Conservation (phyloP, 2,888 invertebrate genomes). For the Coenonympha glycerion region DNA sequence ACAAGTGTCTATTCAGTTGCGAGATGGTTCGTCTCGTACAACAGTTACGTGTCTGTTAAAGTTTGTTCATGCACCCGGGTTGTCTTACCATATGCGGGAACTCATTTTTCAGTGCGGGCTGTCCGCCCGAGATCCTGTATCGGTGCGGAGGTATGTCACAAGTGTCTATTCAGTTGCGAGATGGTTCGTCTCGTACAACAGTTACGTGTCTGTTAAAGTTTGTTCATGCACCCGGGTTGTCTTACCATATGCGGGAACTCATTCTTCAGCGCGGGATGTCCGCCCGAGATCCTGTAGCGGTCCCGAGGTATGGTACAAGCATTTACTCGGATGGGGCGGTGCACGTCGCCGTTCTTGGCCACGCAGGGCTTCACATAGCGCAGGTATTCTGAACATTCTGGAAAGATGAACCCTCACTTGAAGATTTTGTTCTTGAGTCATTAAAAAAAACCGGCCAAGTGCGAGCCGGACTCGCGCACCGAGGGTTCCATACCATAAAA, state of each 20-base stretch:
- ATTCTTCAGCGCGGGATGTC: not conserved
- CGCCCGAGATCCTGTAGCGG: constrained; percentile 5
- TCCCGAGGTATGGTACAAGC: constrained; percentile 9
- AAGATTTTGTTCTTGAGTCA: too few species aligned
- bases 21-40: too few species aligned
- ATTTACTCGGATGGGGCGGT: not conserved
- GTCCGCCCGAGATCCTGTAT: constrained; percentile 3
- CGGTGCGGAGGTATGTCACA: constrained; percentile 6
- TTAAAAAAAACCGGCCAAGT: too few species aligned
- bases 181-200: too few species aligned
- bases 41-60: too few species aligned
- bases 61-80: not conserved
- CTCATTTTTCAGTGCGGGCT: not conserved
- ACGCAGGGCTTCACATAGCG: constrained; percentile 13
- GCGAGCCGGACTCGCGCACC: too few species aligned
- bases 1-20: constrained; percentile 13
- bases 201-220: too few species aligned
- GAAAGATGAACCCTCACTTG: not conserved
- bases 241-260: constrained; percentile 30
- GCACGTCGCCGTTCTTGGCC: not conserved
- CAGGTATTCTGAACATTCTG: constrained; percentile 18
- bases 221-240: constrained; percentile 23
- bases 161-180: too few species aligned
- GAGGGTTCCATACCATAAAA: too few species aligned
- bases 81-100: constrained; percentile 33